phyloP scores from a whole-genome alignment of 2,113 vertebrate genomes.

The Ariopsis seemanni region DNA sequence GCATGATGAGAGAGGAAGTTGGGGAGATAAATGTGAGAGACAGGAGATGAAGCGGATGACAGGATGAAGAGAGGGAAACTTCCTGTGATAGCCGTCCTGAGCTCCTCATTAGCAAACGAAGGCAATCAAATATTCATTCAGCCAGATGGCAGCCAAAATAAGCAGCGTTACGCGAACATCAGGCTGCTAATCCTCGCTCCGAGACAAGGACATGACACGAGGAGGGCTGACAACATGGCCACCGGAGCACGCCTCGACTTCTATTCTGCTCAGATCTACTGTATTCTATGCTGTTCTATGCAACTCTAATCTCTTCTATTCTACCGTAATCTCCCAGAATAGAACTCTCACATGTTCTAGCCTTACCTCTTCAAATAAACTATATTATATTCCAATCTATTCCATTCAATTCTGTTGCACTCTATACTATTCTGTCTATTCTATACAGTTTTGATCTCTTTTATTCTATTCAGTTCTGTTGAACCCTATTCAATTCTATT shows the following conservation, averaged over 20 bases:
- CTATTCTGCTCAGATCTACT: not conserved
- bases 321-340: too few relatives aligned
- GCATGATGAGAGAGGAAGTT: conserved; percentile 34
- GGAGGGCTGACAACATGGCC: not conserved
- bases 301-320: not conserved
- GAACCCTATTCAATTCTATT: too few relatives aligned
- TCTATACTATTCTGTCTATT: not conserved
- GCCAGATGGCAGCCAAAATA: conserved; percentile 57
- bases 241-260: not conserved
- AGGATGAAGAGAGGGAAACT: conserved; percentile 48
- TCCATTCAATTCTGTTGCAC: not conserved
- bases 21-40: conserved; percentile 35
- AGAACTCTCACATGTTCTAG: not conserved
- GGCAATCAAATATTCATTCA: conserved; percentile 67
- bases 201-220: not conserved
- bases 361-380: not conserved
- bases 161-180: not conserved
- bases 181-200: not conserved
- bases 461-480: not conserved
- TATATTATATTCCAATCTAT: not conserved
- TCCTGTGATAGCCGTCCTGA: conserved; percentile 60
- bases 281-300: not conserved
- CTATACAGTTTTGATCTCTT: not conserved
- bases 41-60: conserved; percentile 36
- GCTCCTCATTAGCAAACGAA: conserved; percentile 61